Base-by-base conservation (phyloP, 2,113 vertebrate species). In the Brachypodius melanocephalos region DNA sequence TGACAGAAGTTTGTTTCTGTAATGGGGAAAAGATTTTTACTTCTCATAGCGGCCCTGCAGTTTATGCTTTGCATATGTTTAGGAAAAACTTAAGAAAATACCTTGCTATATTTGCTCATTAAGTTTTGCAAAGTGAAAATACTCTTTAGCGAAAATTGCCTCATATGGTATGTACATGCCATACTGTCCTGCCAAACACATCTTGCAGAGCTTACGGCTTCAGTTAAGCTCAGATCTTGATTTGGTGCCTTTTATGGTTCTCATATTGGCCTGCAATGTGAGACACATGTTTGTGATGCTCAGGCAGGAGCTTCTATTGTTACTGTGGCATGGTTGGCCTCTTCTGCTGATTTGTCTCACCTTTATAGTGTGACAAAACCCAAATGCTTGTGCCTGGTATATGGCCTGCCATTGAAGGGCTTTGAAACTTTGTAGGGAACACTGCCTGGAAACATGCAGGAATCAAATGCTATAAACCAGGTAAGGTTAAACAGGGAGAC, bases 81-180 rank as follows among this genome's bases (percentile, higher is more conserved):
- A 51, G 51, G 1, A 34, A 59, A 72, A 26, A 5, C 17, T 71
- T 85, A 7, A 5, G 51, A 73, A 85, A 91, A 83, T 78, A 42
- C 52, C 46, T 42, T 62, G 16, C 42, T 90, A 4, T 90, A 69
- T 79, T 82, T 91, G 31, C 36, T 89, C 26, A 57, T 87, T 78
- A 85, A 59, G 24, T 89, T 91, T 78, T 63, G 52, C 24, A 69
- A 61, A 84, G 62, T 68, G 49, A 90, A 85, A 91, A 77, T 93
- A 80, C 11, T 85, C 75, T 8, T 16, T 19, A 59, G 46, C 75
- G 72, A 42, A 73, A 93, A 83, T 86, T 81, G 32, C 73, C 48
- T 89, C 5, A 17, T 91, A 63, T 9, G 31, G 55, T 63, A 31
- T 43, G 24, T 76, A 28, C 12, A 1, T 80, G 22, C 34, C 79